These are phyloP conservation scores for Trachemys scripta DNA, from an alignment of 2,113 vertebrate genomes.

Conservation along the genomic window DNA sequence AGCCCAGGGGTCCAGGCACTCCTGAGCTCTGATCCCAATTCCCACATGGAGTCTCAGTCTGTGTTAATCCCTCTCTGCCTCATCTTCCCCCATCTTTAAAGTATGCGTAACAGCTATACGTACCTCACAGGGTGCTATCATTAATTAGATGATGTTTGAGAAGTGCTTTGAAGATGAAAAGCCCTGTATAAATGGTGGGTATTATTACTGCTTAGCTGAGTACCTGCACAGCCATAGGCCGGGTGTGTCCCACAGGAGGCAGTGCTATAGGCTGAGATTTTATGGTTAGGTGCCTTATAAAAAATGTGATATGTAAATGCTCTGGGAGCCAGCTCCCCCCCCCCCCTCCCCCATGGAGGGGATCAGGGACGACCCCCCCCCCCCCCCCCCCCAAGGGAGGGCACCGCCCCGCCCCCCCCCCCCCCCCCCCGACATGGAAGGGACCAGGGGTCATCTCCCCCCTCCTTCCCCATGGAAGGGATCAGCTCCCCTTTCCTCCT, in stretches of 20 bases:
- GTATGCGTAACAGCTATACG: slow-evolving; percentile 68
- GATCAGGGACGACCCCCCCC: neutral
- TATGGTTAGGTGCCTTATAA: slow-evolving; percentile 64
- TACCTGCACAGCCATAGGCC: slow-evolving; percentile 70
- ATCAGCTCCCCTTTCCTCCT: neutral
- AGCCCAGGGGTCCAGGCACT: neutral
- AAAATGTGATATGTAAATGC: slow-evolving; percentile 57
- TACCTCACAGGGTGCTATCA: slow-evolving; percentile 65
- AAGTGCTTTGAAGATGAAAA: slow-evolving; percentile 78
- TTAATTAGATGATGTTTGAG: slow-evolving; percentile 72
- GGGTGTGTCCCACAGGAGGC: slow-evolving; percentile 73
- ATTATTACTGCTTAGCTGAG: slow-evolving; percentile 74
- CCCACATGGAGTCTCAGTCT: slow-evolving; percentile 64
- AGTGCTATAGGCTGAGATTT: slow-evolving; percentile 64
- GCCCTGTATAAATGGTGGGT: slow-evolving; percentile 74
- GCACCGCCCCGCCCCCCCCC: no score
- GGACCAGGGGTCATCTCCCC: no score
- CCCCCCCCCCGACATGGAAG: no score
- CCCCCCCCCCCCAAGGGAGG: no score
- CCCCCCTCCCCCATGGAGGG: neutral
- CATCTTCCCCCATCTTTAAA: slow-evolving; percentile 71
- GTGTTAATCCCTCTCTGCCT: slow-evolving; percentile 70
- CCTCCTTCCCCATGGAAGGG: no score
- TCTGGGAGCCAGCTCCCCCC: slow-evolving; percentile 53
- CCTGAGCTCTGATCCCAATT: slow-evolving; percentile 38